Base-by-base conservation (phyloP, 2,888 invertebrate genomes). In the Philereme transversata region DNA sequence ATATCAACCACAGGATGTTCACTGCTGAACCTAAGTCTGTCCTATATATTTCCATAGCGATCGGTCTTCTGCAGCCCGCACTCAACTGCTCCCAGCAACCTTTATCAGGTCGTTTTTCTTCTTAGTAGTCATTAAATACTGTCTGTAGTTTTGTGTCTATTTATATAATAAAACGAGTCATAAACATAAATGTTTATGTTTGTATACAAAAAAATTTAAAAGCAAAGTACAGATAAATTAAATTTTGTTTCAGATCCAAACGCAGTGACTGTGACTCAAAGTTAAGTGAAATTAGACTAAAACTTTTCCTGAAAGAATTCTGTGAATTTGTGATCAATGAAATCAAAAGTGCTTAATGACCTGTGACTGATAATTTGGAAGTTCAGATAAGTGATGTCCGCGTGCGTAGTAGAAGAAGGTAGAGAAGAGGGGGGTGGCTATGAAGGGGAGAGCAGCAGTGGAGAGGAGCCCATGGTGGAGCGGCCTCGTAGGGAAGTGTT, bases 401-500 rank as follows among this genome's bases (percentile, higher is more conserved):
- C 89, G 70, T 91, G 91, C 70, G 85, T 91, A 34, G 82, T 90
- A 46, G 90, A 90, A 72, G 91, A 91, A 70, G 87, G 86, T 11
- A 77, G 87, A 34, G 91, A 91, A 63, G 87, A 87, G 66, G 85
- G 87, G 5, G 86, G 85, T 56, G 87, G 85, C 58, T 69, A 76
- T 60, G 74, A 72, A 55, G 65, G 69, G 7, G 84, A 82, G 38
- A 67, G 70, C 51, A 78, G 78, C 60, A 60, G 73, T 49, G 76
- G 76, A 45, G 77, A 74, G 40, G 79, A 74, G 47, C 80, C 76
- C 57, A 79, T 93, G 82, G 68, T 90, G 88, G 89, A 88, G 71
- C 83, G 87, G 45, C 80, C 89, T 48, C 85, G 92, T 52, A 85
- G 93, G 62, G 94, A 94, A 65, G 92, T 93, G 57, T 83, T 94